phyloP scores from a whole-genome alignment of 2,113 vertebrate species.

The Hippotragus niger region DNA sequence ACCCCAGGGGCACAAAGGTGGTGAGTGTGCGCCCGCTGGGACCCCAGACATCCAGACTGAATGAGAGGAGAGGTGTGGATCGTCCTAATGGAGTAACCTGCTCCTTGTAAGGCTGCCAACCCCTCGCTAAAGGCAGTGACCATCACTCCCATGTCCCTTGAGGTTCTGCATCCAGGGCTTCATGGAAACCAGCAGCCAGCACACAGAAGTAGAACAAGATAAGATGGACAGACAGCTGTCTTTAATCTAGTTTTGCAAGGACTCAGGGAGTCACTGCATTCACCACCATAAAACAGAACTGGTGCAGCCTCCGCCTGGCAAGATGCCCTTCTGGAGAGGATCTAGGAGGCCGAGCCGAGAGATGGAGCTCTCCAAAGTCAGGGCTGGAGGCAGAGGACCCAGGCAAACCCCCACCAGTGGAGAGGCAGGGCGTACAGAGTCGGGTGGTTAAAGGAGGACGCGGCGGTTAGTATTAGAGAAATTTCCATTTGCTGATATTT shows the following conservation, averaged over 20 bases:
- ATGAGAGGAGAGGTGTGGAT: neutral
- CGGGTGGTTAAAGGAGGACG: neutral
- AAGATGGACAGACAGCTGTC: neutral
- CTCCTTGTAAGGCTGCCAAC: neutral
- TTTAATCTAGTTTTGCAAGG: neutral
- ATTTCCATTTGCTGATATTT: neutral
- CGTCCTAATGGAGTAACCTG: neutral
- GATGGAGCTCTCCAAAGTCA: neutral
- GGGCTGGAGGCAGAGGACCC: neutral
- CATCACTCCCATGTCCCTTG: accelerated
- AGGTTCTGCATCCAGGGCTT: neutral
- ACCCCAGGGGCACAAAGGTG: neutral
- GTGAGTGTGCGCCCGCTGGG: neutral
- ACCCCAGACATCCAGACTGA: neutral
- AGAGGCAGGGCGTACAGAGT: accelerated
- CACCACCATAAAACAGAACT: neutral
- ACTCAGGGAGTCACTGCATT: neutral
- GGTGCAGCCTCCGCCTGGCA: neutral
- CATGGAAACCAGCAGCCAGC: neutral
- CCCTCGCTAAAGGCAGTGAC: neutral
- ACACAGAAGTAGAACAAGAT: neutral
- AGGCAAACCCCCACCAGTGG: neutral
- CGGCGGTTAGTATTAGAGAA: neutral
- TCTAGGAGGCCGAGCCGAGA: neutral
- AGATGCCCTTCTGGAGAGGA: neutral